Base-by-base conservation (phyloP, 2,797 vertebrate species). In the Lacerta bilineata region DNA sequence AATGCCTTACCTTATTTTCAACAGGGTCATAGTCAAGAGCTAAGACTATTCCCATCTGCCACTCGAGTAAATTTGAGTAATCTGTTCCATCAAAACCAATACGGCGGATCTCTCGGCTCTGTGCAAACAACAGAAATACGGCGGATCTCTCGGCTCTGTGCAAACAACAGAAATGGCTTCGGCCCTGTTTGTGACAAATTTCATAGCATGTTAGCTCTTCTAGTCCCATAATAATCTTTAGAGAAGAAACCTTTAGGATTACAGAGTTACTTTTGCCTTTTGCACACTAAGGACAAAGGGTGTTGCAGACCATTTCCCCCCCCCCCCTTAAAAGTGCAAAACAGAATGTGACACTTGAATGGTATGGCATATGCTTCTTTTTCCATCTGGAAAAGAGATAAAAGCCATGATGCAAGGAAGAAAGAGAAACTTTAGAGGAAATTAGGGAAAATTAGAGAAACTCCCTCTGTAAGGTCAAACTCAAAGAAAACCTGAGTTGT, bases 1-100 rank as follows among this genome's bases (percentile, higher is more conserved):
- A 94, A 96, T 90, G 55, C 88, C 95, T 95, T 97, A 99, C 99
- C 94, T 97, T 97, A 90, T 97, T 97, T 93, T 98, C 96, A 88
- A 98, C 97, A 0, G 98, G 98, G 94, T 99, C 99, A 88, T 97
- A 98, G 94, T 99, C 99, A 92, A 99, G 93, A 77, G 98, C 98
- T 94, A 98, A 95, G 91, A 99, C 97, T 91, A 75, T 91, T 93
- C 98, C 98, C 96, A 97, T 97, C 61, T 98, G 97, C 94, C 97
- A 97, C 86, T 97, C 95, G 83, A 99, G 93, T 83, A 99, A 89
- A 88, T 85, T 97, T 91, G 94, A 89, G 50, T 97, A 98, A 88
- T 91, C 95, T 4, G 96, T 96, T 85, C 98, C 98, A 89, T 99
- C 98, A 88, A 97, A 97, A 93, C 95, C 94, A 41, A 98, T 96